Evolutionary conservation across 2,113 vertebrate genomes (phyloP), one percentile per base, ranked within the genome.

Genomic region (Dissostichus mawsoni): DNA sequence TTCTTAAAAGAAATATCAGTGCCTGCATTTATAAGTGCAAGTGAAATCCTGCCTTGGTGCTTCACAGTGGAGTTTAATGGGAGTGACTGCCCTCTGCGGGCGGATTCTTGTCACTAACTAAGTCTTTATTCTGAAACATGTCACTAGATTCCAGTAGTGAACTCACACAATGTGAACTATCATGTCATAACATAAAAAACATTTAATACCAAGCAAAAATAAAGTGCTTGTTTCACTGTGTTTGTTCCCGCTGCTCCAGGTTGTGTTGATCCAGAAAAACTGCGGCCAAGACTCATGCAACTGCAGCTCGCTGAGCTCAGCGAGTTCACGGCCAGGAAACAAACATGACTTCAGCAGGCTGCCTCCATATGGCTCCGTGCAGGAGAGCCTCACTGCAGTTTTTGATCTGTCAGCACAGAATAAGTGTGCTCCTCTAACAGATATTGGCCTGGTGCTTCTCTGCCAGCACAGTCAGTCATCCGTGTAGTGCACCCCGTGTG

Each of bases 71-170:
- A 0, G 18, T 87, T 82, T 44, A 69, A 62, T 81, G 33, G 68
- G 18, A 25, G 45, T 53, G 68, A 78, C 69, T 82, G 85, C 90
- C 92, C 85, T 86, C 90, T 92, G 82, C 84, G 89, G 92, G 90
- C 14, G 1, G 7, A 58, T 16, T 50, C 1, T 6, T 53, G 75
- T 70, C 65, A 80, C n/a, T 69, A 53, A 45, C 29, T 20, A 20
- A 62, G 25, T 53, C 47, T 25, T n/a, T 16, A 8, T 53, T 8
- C 51, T 13, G 14, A 45, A 51, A 41, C 23, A 50, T 9, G 8
- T 3, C 1, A 18, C 0, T 0, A 2, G 11, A 64, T 33, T 68
- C 17, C 36, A 71, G 33, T 47, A 68, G 16, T 68, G n/a, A n/a
- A 41, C 13, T 17, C 0, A 44, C 12, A 56, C 11, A 61, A 3